Evolutionary conservation across 2,888 invertebrate species (phyloP), one percentile per base, ranked within the genome.

Genomic region (Tenthredo scrophulariae): DNA sequence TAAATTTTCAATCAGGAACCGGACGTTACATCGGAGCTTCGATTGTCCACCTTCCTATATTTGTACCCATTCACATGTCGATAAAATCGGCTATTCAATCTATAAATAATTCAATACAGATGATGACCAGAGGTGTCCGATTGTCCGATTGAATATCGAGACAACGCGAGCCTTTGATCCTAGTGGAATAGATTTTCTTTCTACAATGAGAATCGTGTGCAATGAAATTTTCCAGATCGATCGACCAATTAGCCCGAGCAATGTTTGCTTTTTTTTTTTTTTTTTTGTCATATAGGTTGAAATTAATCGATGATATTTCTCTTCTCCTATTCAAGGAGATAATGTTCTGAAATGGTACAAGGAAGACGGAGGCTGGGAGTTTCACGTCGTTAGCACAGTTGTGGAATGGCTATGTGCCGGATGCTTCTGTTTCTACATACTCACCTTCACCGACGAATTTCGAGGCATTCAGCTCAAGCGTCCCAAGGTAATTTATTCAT

Each of bases 401-500:
- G 95, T 95, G 0, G 96, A 96, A 91, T 97, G 96, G 96, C 92
- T 95, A 2, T 94, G 96, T 87, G 95, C 96, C 0, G 94, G 95
- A 7, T 91, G 95, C 10, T 95, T 96, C 89, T 95, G 95, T 88
- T 91, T 95, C 85, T 96, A 95, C 90, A 95, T 96, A 87, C 91
- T 96, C 0, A 95, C 96, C 13, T 96, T 95, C 89, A 94, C 95
- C 6, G 94, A 94, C 10, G 96, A 96, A 89, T 96, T 97, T 89
- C 94, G 94, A 74, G 94, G 95, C 87, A 93, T 96, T 9, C 93
- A 94, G 72, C 91, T 96, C 83, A 93, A 94, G 74, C 94, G 94
- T 91, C 95, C 95, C 2, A 93, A 93, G 92, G 93, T 94, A 88
- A 86, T 40, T 80, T 26, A 80, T 80, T 80, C 77, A 80, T 62